Percentiles rank a stretch among this genome's conserved stretches.
phyloP scores from a whole-genome alignment of 1,140 invertebrate species.

The Chrysomallon squamiferum region DNA sequence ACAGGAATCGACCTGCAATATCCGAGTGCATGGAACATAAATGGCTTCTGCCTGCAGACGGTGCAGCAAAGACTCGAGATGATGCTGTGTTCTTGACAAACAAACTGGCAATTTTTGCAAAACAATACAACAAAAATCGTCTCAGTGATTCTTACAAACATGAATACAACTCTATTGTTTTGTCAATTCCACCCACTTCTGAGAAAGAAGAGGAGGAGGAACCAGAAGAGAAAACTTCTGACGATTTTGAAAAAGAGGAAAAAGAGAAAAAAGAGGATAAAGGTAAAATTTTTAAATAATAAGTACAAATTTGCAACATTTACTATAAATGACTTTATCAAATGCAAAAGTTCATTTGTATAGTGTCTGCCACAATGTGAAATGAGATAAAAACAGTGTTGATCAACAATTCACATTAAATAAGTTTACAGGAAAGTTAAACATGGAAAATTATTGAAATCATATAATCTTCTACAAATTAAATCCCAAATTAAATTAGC shows the following conservation, averaged over 20 bases:
- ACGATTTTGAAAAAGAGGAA: not conserved
- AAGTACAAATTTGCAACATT: not conserved
- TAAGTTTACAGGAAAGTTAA: too few relatives aligned
- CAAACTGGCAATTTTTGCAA: constrained; percentile 51
- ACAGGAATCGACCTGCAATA: constrained; percentile 87
- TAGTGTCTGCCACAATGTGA: too few relatives aligned
- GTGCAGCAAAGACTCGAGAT: constrained; percentile 91
- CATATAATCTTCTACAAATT: too few relatives aligned
- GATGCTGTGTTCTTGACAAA: constrained; percentile 68
- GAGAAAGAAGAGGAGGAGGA: not conserved
- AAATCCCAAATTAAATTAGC: too few relatives aligned
- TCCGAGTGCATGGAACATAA: constrained; percentile 95
- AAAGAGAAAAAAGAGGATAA: not conserved
- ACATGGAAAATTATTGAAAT: too few relatives aligned
- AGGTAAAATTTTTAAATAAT: not conserved
- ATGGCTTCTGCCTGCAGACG: constrained; percentile 90
- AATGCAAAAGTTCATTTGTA: not conserved
- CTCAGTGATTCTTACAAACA: constrained; percentile 10
- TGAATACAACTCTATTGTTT: constrained; percentile 16
- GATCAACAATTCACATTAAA: too few relatives aligned
- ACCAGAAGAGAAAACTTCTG: not conserved
- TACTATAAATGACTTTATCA: not conserved
- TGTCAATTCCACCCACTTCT: constrained; percentile 10
- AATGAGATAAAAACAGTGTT: too few relatives aligned
- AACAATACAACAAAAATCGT: constrained; percentile 29